Percentiles rank a stretch among this genome's conserved stretches.
phyloP scores from a whole-genome alignment of 2,888 invertebrate species.

The Thysanoteuthis rhombus region DNA sequence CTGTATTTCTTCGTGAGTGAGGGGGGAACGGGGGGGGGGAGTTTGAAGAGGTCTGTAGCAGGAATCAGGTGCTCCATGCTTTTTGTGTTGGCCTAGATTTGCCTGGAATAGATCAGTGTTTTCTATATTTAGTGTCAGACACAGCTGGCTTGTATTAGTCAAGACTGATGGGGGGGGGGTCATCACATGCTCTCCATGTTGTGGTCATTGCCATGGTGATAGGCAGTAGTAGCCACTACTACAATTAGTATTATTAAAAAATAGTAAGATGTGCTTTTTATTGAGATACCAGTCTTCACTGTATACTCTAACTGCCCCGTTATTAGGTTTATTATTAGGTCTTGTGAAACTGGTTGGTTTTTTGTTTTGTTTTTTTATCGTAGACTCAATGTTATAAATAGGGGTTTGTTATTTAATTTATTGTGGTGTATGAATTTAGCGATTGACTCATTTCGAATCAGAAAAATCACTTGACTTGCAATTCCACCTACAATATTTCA shows the following conservation, averaged over 20 bases:
- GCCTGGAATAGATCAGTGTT: conserved; percentile 21
- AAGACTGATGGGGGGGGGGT: conserved; percentile 14
- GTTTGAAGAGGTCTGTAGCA: not conserved
- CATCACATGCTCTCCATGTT: conserved; percentile 14
- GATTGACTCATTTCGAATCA: too few relatives aligned
- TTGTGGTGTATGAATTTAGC: too few relatives aligned
- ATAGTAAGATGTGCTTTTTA: not conserved
- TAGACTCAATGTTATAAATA: too few relatives aligned
- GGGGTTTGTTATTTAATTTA: too few relatives aligned
- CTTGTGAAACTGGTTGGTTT: too few relatives aligned
- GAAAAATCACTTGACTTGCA: too few relatives aligned
- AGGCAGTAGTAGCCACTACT: not conserved
- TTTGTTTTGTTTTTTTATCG: too few relatives aligned
- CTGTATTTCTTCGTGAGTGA: not conserved
- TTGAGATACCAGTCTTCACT: not conserved
- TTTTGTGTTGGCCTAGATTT: conserved; percentile 14
- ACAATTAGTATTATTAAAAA: not conserved
- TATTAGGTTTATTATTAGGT: too few relatives aligned
- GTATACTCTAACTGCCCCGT: too few relatives aligned
- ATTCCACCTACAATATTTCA: too few relatives aligned
- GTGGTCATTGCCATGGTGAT: not conserved
- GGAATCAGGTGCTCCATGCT: not conserved
- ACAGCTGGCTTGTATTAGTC: conserved; percentile 31
- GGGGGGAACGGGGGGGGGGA: not conserved
- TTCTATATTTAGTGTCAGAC: conserved; percentile 16